These are phyloP conservation scores for Chloroclysta siterata DNA, from an alignment of 2,888 invertebrate genomes.

Conservation along the genomic window DNA sequence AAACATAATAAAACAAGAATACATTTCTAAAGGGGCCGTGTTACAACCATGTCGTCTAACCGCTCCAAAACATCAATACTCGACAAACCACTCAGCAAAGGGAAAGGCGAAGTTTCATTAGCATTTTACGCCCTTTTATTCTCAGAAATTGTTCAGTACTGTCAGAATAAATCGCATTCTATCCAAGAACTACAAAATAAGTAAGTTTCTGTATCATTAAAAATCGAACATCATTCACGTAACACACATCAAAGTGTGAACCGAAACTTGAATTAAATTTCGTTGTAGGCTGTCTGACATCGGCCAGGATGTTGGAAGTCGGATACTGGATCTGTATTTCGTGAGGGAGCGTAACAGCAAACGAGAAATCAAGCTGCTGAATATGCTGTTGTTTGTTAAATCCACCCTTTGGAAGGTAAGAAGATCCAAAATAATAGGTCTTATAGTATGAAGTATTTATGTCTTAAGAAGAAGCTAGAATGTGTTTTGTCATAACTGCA, in stretches of 20 bases:
- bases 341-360: slow-evolving; percentile 97
- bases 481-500: too few species aligned
- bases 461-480: too few species aligned
- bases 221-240: background rate
- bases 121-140: slow-evolving; percentile 97
- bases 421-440: background rate
- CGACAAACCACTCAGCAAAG: slow-evolving; percentile 96
- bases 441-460: too few species aligned
- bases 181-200: slow-evolving; percentile 97
- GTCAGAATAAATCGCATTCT: slow-evolving; percentile 97
- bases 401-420: slow-evolving; percentile 97
- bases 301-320: slow-evolving; percentile 97
- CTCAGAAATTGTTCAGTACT: slow-evolving; percentile 99
- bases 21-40: background rate
- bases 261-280: background rate
- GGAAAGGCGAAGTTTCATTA: slow-evolving; percentile 95
- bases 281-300: slow-evolving; percentile 93
- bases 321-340: slow-evolving; percentile 96
- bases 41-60: slow-evolving; percentile 72
- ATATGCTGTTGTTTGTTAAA: slow-evolving; percentile 97
- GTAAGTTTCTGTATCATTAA: slow-evolving; percentile 81
- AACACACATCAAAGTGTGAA: background rate
- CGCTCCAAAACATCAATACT: slow-evolving; percentile 91
- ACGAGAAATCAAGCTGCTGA: slow-evolving; percentile 96
- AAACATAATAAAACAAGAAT: background rate